These are phyloP conservation scores for Pseudomyrmex gracilis DNA, from an alignment of 1,140 invertebrate species.

Conservation along the genomic window DNA sequence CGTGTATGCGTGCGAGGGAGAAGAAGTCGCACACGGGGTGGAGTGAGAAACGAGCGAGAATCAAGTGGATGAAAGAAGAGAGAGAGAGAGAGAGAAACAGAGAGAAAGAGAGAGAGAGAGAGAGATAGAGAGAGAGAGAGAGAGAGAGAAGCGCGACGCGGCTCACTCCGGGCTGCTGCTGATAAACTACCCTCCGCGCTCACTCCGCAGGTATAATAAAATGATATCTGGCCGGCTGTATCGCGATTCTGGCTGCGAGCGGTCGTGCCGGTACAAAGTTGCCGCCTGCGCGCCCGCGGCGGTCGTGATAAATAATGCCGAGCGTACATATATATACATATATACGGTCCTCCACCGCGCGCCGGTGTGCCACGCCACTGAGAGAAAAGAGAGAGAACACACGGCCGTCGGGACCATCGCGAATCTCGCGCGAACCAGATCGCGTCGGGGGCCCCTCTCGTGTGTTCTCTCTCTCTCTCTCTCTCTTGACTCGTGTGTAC, in stretches of 20 bases:
- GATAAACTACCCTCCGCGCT: constrained; percentile 80
- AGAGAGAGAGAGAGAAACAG: background rate
- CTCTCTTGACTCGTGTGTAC: constrained; percentile 1
- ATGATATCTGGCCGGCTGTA: constrained; percentile 80
- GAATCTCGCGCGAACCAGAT: constrained; percentile 28
- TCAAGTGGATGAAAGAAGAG: constrained; percentile 21
- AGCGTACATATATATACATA: constrained; percentile 34
- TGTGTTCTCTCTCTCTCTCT: background rate
- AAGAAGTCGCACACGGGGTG: background rate
- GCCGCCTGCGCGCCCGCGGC: constrained; percentile 76
- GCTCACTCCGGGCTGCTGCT: constrained; percentile 66
- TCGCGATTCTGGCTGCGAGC: constrained; percentile 76
- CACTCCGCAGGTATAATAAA: constrained; percentile 81
- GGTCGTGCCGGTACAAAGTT: constrained; percentile 75
- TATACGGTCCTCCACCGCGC: constrained; percentile 26
- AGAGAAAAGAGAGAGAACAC: too few species aligned
- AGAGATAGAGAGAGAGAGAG: background rate
- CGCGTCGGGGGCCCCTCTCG: background rate
- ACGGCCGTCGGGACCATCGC: background rate
- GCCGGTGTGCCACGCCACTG: constrained; percentile 3
- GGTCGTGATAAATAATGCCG: constrained; percentile 80
- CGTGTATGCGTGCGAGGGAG: background rate
- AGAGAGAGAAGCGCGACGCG: constrained; percentile 2
- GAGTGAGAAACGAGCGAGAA: constrained; percentile 20
- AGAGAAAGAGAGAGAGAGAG: background rate